Base-by-base conservation (phyloP, 2,888 invertebrate species). In the Cosmorhoe ocellata region DNA sequence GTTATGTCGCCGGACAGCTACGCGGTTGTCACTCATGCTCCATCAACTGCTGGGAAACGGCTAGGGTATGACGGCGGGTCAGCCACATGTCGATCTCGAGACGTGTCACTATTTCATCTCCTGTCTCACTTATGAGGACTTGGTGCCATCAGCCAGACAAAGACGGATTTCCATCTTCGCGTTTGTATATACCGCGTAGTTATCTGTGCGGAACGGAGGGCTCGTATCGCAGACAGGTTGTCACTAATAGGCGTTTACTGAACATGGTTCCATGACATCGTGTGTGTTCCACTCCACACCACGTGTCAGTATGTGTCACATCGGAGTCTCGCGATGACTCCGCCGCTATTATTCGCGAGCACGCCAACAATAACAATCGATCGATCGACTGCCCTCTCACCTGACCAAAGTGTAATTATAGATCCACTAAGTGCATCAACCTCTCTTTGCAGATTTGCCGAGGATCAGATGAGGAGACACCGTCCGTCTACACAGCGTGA, bases 41-140 rank as follows among this genome's bases (percentile, higher is more conserved):
- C 88, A 90, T 90, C 90, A 90, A 90, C 83, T 86, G 84, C 81
- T 86, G 81, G 84, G 84, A 83, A 80, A 83, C 76, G 75, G 79
- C 75, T 76, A 81, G 77, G 80, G 79, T 85, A 85, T 88, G 87
- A 86, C 81, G 81, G 65, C 77, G 80, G 87, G 88, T 89, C 88
- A 89, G 76, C 84, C 87, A 87, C 76, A 86, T 87, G 88, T 82
- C 78, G 79, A 70, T 69, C 74, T 71, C 66, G 56, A 73, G 78
- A 84, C 85, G 84, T 85, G 84, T 82, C 77, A 81, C 65, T 83
- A 86, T 86, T 82, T 78, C 76, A 86, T 87, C 74, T 83, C 68
- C 69, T 67, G 81, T 86, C 83, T 88, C 88, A 74, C 72, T 81
- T 82, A 72, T 74, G 64, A 80, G 69, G 78, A 79, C 70, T 69